Base-by-base conservation (phyloP, 1,140 invertebrate species). In the Glomeris maerens region DNA sequence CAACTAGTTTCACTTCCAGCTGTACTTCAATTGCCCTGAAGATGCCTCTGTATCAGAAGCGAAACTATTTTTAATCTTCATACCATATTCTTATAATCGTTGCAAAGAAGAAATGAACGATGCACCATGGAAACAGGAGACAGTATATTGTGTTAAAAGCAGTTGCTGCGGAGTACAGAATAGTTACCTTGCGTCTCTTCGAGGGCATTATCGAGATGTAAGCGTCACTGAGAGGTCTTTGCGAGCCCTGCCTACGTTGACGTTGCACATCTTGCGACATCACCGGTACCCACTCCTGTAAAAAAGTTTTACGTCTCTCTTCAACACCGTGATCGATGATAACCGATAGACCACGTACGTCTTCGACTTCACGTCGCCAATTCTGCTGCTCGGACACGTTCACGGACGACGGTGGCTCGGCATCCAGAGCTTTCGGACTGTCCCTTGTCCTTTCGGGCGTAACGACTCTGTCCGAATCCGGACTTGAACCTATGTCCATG, bases 281-380 rank as follows among this genome's bases (percentile, higher is more conserved):
- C 45, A 85, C 78, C 2, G 84, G 83, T 21, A 89, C 76, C 84
- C 84, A 88, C 40, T 84, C 80, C 80, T 83, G 51, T 2, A 56
- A 52, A 58, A 58, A 38, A 46, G 52, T 45, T n/a, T n/a, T n/a
- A n/a, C n/a, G n/a, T n/a, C n/a, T n/a, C n/a, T 26, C 54, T 36
- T 41, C 25, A 40, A 4, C 27, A 39, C 25, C 14, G 3, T 36
- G 28, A 52, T 31, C 46, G 31, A 53, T n/a, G 25, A 25, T 52
- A 14, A 27, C 0, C 13, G 40, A 47, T 45, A 29, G 40, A 31
- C 13, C 31, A 23, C 27, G 25, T 41, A 41, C 20, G 29, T 44
- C 3, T n/a, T 20, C 10, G 20, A n/a, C 5, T 1, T 23, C n/a
- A 26, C 27, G 36, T 49, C 54, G 44, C 76, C 76, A 78, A 0